A percentile compares a stretch with the other conserved stretches of the same genome.
Conservation (phyloP, 1,140 invertebrate species). For the Diachasma alloeum region DNA sequence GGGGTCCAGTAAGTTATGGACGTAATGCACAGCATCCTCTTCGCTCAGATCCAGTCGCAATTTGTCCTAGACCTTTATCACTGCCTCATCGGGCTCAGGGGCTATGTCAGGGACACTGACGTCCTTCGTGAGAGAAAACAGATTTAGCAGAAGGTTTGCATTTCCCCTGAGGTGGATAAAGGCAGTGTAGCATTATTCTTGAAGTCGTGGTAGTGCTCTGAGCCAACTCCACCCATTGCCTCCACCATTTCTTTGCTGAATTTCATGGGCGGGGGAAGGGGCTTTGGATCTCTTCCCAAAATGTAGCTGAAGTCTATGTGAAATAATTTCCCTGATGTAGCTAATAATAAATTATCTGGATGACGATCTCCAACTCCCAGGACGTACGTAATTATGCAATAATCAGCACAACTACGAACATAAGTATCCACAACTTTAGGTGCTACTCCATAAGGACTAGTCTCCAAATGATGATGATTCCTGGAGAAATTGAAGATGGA, state of each 20-base stretch:
- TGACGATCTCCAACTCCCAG: slow-evolving; percentile 98
- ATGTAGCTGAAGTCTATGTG: slow-evolving; percentile 98
- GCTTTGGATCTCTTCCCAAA: slow-evolving; percentile 97
- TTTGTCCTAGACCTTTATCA: slow-evolving; percentile 98
- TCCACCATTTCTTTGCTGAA: slow-evolving; percentile 99
- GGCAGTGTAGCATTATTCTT: slow-evolving; percentile 95
- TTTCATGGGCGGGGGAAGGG: slow-evolving; percentile 98
- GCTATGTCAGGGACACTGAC: slow-evolving; percentile 99
- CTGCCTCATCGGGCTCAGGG: slow-evolving; percentile 97
- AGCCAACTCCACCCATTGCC: slow-evolving; percentile 94
- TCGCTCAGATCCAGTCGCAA: slow-evolving; percentile 92
- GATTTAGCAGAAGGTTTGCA: slow-evolving; percentile 95
- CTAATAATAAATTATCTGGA: slow-evolving; percentile 95
- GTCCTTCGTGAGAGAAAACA: slow-evolving; percentile 98
- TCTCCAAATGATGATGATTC: slow-evolving; percentile 88
- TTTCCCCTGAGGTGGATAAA: slow-evolving; percentile 95
- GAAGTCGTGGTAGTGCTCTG: slow-evolving; percentile 95
- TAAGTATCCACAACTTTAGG: slow-evolving; percentile 98
- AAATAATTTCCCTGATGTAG: slow-evolving; percentile 66
- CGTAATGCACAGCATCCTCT: slow-evolving; percentile 95
- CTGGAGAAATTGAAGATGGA: slow-evolving; percentile 91
- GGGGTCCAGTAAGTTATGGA: slow-evolving; percentile 92
- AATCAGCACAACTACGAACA: slow-evolving; percentile 96
- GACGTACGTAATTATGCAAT: slow-evolving; percentile 98
- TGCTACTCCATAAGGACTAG: slow-evolving; percentile 87